Evolutionary conservation across 2,113 vertebrate species (phyloP).

Genomic region (Martes martes): DNA sequence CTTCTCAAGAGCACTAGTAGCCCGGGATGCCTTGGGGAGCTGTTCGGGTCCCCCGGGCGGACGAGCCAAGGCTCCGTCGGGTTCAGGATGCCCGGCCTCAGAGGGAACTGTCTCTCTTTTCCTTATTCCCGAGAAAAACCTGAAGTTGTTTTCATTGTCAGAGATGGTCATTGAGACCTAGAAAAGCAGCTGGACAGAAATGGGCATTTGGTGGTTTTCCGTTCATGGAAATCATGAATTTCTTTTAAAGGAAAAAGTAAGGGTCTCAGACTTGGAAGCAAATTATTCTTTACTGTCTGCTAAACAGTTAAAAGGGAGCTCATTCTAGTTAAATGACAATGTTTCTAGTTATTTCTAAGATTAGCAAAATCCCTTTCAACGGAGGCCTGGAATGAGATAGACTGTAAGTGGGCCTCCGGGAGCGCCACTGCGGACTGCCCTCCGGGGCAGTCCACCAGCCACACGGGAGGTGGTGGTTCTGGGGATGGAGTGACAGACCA

Average conservation of each 20-base stretch:
- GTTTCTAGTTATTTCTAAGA: slow-evolving; percentile 48
- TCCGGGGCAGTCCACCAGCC: neutral
- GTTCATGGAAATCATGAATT: neutral
- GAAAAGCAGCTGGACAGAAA: neutral
- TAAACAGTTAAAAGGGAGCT: neutral
- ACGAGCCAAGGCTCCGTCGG: neutral
- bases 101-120: neutral
- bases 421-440: neutral
- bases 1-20: neutral
- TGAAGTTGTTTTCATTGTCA: neutral
- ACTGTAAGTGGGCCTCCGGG: slow-evolving; percentile 15
- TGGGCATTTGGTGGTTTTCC: neutral
- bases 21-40: neutral
- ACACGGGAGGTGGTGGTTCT: slow-evolving; percentile 22
- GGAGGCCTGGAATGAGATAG: neutral
- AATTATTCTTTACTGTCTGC: neutral
- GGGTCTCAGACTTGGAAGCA: neutral
- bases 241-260: slow-evolving; percentile 45
- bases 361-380: slow-evolving; percentile 40
- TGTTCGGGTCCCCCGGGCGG: neutral
- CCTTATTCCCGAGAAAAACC: neutral
- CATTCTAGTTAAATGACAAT: slow-evolving; percentile 4
- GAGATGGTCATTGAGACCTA: neutral
- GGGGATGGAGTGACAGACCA: slow-evolving; percentile 36
- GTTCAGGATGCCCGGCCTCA: neutral